Conservation (phyloP, 2,113 vertebrate species). For the Pavo muticus region DNA sequence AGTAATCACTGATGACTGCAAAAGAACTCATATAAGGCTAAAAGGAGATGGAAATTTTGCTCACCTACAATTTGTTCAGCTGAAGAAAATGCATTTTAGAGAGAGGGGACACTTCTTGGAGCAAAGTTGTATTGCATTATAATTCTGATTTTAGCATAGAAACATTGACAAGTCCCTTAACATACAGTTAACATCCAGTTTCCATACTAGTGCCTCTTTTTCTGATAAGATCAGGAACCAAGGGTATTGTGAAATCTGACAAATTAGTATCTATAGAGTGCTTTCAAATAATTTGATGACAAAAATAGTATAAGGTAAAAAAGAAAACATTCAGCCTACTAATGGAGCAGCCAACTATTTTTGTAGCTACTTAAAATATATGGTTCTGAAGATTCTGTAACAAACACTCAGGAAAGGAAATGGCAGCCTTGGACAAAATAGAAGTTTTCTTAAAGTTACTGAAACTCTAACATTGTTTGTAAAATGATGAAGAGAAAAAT, state of each 20-base stretch:
- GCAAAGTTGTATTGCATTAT: neutral
- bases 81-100: neutral
- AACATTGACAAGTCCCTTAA: neutral
- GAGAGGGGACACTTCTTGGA: neutral
- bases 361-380: neutral
- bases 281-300: neutral
- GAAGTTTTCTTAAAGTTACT: neutral
- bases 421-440: neutral
- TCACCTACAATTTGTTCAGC: neutral
- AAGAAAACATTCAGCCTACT: neutral
- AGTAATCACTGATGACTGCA: neutral
- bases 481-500: neutral
- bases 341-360: neutral
- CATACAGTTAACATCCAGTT: neutral
- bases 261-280: neutral
- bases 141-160: neutral
- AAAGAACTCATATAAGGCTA: neutral
- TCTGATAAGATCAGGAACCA: neutral
- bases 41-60: neutral
- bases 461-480: neutral
- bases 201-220: neutral
- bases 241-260: neutral
- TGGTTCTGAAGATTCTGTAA: neutral
- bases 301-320: neutral
- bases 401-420: neutral